A percentile compares a stretch with the other conserved stretches of the same genome.
Evolutionary conservation across 2,797 vertebrate species (phyloP).

Genomic region (Lithobates sylvaticus): DNA sequence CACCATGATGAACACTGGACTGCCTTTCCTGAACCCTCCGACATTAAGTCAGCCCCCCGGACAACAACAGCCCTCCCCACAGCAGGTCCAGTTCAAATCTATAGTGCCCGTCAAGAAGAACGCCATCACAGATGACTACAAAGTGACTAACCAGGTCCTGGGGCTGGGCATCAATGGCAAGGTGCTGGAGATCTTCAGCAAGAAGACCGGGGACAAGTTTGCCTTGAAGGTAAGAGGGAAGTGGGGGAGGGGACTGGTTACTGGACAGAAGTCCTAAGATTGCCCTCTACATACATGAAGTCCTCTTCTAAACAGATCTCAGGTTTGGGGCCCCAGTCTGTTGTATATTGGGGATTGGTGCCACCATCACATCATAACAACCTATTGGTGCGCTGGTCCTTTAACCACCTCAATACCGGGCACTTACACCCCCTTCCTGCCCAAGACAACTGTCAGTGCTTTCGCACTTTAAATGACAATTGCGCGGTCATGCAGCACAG

Average conservation of each 20-base stretch:
- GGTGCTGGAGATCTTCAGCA: constrained; percentile 92
- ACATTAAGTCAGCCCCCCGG: constrained; percentile 54
- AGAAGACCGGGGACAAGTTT: constrained; percentile 89
- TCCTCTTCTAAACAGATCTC: no score
- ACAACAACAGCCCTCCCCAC: constrained; percentile 62
- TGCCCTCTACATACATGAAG: no score
- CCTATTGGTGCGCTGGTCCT: no score
- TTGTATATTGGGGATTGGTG: no score
- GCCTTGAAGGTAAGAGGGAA: constrained; percentile 86
- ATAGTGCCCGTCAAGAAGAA: constrained; percentile 89
- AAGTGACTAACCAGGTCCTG: constrained; percentile 93
- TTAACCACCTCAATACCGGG: no score
- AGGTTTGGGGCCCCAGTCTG: no score
- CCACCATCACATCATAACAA: no score
- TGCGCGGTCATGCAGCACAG: no score
- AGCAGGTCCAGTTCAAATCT: constrained; percentile 80
- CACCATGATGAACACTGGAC: constrained; percentile 65
- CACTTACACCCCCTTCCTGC: no score
- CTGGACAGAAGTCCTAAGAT: no score
- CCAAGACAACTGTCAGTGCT: no score
- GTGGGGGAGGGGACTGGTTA: background rate
- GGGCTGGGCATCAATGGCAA: constrained; percentile 96
- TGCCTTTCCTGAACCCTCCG: constrained; percentile 71
- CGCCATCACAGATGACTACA: constrained; percentile 97
- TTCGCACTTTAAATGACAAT: no score